Evolutionary conservation across 1,140 invertebrate genomes (phyloP).

Genomic region (Nephotettix cincticeps): DNA sequence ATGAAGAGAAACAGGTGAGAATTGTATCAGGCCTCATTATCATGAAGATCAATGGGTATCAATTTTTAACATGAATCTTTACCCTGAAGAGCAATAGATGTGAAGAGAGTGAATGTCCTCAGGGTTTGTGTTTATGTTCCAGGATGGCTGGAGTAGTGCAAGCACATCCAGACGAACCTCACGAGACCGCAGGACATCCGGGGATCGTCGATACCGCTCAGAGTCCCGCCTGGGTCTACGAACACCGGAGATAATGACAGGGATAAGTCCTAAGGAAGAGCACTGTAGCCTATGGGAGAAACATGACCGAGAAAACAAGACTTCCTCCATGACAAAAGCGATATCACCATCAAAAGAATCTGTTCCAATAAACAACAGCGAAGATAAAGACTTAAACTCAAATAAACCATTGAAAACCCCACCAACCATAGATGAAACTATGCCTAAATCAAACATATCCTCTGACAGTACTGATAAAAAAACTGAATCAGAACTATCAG

Average conservation of each 20-base stretch:
- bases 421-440: neutral
- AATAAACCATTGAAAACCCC: neutral
- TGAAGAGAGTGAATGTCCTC: too few species aligned
- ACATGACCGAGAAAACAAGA: neutral
- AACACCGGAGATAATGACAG: neutral
- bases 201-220: neutral
- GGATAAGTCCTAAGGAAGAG: neutral
- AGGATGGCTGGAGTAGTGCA: neutral
- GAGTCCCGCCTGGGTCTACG: neutral
- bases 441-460: neutral
- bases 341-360: neutral
- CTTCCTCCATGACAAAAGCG: neutral
- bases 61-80: too few species aligned
- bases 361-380: neutral
- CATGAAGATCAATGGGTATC: too few species aligned
- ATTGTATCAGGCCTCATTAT: too few species aligned
- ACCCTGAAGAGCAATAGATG: too few species aligned
- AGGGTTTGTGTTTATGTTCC: too few species aligned
- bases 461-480: neutral
- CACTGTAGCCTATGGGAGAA: neutral
- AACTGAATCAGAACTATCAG: neutral
- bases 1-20: too few species aligned
- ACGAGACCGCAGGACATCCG: neutral
- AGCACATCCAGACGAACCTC: neutral
- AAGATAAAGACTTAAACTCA: slow-evolving; percentile 6